Evolutionary conservation across 2,113 vertebrate genomes (phyloP), one percentile per base, ranked within the genome.

Genomic region (Seriola aureovittata): DNA sequence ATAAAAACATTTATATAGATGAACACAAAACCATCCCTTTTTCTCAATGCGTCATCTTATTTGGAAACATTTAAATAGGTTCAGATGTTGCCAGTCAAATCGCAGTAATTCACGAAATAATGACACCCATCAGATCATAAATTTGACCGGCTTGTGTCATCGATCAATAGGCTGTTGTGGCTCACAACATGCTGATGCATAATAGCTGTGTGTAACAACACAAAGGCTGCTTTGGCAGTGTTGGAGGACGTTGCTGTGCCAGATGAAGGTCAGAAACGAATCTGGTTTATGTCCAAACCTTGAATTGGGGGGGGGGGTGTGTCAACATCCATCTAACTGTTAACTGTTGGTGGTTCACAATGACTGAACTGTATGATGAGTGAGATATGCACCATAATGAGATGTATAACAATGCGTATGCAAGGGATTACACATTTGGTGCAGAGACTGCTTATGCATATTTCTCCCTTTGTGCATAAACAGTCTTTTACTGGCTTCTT

Each of bases 371-470:
- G 57, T 23, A 46, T 60, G 62, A 78, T 78, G 32, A 77, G 64
- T 48, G 55, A 78, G 12, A 55, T 57, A 50, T 60, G n/a, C 7
- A 8, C 62, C 11, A 34, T 73, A 81, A 88, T 80, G 81, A 88
- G 64, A 60, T 50, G 78, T 81, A 68, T 32, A 36, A 74, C 75
- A 72, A 52, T 70, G 64, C 54, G 29, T 60, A 66, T 74, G 52
- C 55, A 34, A 46, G 52, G 63, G 67, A 75, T 82, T 76, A 77
- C 63, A 76, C 71, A 71, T 40, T 57, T 50, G 29, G 40, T 78
- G 58, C 34, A 63, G 68, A 13, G 38, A 52, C 44, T 72, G 60
- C 57, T 64, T 65, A 29, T 71, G 55, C 79, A 76, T 54, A 55
- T 10, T 59, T 32, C 58, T 63, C 21, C 48, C 42, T 48, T 55